Conservation (phyloP, 2,888 invertebrate species). For the Cremastobaeus sp. region DNA sequence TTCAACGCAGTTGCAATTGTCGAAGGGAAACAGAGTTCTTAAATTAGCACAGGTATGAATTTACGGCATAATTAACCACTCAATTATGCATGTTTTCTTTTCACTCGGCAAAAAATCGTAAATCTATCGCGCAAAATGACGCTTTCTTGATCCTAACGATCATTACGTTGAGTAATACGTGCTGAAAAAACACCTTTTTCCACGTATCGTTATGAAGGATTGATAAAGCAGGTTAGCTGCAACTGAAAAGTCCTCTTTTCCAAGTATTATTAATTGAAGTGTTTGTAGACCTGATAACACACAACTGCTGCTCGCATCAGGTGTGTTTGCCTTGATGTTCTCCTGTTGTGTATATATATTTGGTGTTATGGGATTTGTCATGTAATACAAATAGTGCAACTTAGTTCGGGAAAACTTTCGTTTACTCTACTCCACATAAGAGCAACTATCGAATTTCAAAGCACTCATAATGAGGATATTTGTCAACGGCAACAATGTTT, state of each 20-base stretch:
- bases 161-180: slow-evolving; percentile 32
- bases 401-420: neutral
- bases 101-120: slow-evolving; percentile 41
- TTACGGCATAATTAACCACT: slow-evolving; percentile 48
- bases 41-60: slow-evolving; percentile 32
- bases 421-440: too few relatives aligned
- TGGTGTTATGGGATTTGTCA: neutral
- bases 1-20: slow-evolving; percentile 25
- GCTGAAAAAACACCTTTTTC: slow-evolving; percentile 27
- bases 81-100: slow-evolving; percentile 48
- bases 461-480: too few relatives aligned
- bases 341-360: too few relatives aligned
- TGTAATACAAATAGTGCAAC: neutral
- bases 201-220: slow-evolving; percentile 26
- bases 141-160: slow-evolving; percentile 49
- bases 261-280: slow-evolving; percentile 1
- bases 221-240: slow-evolving; percentile 35
- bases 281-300: neutral
- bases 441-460: neutral
- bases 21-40: slow-evolving; percentile 24
- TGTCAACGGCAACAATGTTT: neutral
- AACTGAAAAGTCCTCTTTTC: slow-evolving; percentile 8
- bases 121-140: slow-evolving; percentile 43
- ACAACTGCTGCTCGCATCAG: too few relatives aligned
- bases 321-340: too few relatives aligned